A percentile compares a stretch with the other conserved stretches of the same genome.
phyloP scores from a whole-genome alignment of 2,888 invertebrate genomes.

The Eudemis profundana region DNA sequence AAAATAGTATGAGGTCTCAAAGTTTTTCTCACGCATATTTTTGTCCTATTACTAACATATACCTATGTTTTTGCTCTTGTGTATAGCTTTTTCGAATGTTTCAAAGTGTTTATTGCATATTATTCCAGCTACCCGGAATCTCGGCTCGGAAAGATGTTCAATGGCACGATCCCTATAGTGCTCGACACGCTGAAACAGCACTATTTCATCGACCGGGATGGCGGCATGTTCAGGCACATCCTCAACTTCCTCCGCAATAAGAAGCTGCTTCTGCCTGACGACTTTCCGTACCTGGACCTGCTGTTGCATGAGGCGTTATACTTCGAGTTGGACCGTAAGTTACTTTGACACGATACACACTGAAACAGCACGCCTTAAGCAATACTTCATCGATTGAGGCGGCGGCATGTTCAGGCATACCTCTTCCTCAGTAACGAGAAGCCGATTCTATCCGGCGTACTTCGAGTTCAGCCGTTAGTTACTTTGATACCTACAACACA shows the following conservation, averaged over 20 bases:
- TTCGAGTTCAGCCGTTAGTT: too few species aligned
- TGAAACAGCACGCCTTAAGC: too few species aligned
- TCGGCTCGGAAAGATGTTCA: constrained; percentile 95
- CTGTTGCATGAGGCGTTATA: constrained; percentile 95
- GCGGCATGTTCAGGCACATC: constrained; percentile 98
- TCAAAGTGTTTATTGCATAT: background rate
- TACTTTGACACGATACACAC: background rate
- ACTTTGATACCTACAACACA: too few species aligned
- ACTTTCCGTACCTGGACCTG: constrained; percentile 94
- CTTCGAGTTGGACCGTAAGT: constrained; percentile 95
- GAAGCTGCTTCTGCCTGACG: constrained; percentile 93
- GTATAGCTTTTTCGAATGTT: too few species aligned
- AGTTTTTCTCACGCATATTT: too few species aligned
- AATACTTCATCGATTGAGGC: constrained; percentile 99
- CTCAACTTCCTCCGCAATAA: constrained; percentile 98
- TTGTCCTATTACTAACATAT: too few species aligned
- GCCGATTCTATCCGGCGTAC: too few species aligned
- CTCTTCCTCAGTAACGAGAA: constrained; percentile 96
- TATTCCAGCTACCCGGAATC: constrained; percentile 96
- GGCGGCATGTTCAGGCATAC: constrained; percentile 99
- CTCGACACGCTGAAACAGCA: constrained; percentile 98
- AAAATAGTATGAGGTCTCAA: too few species aligned
- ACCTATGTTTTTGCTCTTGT: too few species aligned
- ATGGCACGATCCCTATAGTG: constrained; percentile 97
- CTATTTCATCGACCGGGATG: constrained; percentile 99